Conservation (phyloP, 2,888 invertebrate species). For the Napeogenes sylphis region DNA sequence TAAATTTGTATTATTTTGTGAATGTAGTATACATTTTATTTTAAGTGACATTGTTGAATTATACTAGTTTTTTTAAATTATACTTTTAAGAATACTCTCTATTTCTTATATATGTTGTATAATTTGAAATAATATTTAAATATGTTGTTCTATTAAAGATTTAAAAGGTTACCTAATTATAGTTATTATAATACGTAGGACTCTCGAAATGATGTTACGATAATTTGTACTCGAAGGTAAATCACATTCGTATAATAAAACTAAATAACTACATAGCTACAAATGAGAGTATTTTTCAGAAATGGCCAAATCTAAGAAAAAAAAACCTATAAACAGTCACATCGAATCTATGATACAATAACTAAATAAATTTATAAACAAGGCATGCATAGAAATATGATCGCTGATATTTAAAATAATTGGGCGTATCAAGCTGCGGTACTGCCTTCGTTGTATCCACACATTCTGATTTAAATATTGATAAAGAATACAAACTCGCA, state of each 20-base stretch:
- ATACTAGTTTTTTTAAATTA: no score
- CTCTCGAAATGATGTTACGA: not conserved
- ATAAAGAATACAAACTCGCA: not conserved
- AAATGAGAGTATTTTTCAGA: no score
- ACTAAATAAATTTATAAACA: not conserved
- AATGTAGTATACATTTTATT: no score
- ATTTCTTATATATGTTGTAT: no score
- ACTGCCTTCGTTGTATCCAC: not conserved
- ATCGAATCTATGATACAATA: constrained; percentile 3
- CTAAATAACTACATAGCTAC: no score
- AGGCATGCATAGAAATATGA: constrained; percentile 2
- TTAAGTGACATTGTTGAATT: no score
- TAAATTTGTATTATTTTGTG: no score
- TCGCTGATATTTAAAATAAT: not conserved
- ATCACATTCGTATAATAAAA: constrained; percentile 15
- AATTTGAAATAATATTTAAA: no score
- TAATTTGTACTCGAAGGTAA: constrained; percentile 29
- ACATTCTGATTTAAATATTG: not conserved
- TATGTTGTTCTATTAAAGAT: no score
- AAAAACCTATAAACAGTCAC: not conserved
- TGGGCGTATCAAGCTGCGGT: not conserved
- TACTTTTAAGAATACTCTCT: no score
- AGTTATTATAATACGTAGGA: no score
- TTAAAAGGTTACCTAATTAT: no score
- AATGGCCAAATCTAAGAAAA: constrained; percentile 1